Conservation (phyloP, 2,888 invertebrate species). For the Stenichneumon culpator region DNA sequence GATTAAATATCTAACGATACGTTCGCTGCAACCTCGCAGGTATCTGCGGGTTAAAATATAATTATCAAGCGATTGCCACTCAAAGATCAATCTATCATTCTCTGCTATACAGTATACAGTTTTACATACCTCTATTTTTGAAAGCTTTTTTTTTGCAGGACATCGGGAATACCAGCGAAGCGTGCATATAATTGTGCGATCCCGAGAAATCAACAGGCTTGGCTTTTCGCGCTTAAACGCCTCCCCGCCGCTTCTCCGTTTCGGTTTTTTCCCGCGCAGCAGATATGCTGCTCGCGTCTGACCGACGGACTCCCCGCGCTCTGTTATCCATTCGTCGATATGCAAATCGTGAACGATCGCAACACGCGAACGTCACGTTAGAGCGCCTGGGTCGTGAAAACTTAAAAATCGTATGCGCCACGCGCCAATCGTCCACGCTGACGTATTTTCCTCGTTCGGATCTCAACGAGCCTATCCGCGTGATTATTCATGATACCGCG, state of each 20-base stretch:
- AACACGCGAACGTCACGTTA: background rate
- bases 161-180: slow-evolving; percentile 29
- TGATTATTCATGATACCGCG: background rate
- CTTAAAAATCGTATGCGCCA: slow-evolving; percentile 6
- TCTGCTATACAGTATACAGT: background rate
- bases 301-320: background rate
- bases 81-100: slow-evolving; percentile 32
- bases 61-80: slow-evolving; percentile 11
- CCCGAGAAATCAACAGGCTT: slow-evolving; percentile 46
- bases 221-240: slow-evolving; percentile 44
- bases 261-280: background rate
- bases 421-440: slow-evolving; percentile 7
- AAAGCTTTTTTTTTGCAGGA: background rate
- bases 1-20: background rate
- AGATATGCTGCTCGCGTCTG: background rate
- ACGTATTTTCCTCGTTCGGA: slow-evolving; percentile 3
- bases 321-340: background rate
- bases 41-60: background rate
- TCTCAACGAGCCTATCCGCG: background rate
- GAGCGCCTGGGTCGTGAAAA: background rate
- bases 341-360: slow-evolving; percentile 42
- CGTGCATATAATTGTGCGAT: background rate
- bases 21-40: background rate
- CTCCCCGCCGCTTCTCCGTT: background rate
- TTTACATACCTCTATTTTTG: background rate